Percentiles rank a stretch among this genome's conserved stretches.
These are phyloP conservation scores for Tricholauxania praeusta DNA, from an alignment of 2,888 invertebrate species.

Conservation along the genomic window DNA sequence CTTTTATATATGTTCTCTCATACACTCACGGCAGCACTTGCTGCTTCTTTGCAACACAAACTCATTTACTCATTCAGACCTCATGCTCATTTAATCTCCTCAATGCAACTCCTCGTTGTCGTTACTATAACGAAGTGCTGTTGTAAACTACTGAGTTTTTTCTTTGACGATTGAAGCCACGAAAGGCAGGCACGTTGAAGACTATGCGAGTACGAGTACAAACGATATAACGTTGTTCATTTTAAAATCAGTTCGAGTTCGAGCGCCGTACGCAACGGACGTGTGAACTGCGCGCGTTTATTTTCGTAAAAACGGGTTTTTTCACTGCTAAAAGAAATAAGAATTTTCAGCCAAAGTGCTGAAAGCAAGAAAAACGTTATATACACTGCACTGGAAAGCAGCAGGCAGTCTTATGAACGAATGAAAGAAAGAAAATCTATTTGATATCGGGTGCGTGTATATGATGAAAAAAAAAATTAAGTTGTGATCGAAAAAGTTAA, in stretches of 20 bases:
- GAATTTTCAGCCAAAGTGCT: constrained; percentile 49
- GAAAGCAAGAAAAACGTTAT: constrained; percentile 40
- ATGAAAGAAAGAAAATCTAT: constrained; percentile 23
- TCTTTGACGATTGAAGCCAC: no score
- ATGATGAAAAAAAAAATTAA: constrained; percentile 33
- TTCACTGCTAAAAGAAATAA: constrained; percentile 40
- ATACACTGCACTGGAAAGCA: constrained; percentile 21
- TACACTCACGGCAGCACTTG: no score
- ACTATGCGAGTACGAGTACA: constrained; percentile 29
- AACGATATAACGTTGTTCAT: constrained; percentile 42
- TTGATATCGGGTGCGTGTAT: constrained; percentile 12
- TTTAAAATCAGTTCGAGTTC: constrained; percentile 67
- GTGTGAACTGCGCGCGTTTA: constrained; percentile 61
- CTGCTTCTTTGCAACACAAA: no score
- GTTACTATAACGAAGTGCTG: constrained; percentile 14
- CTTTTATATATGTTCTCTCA: no score
- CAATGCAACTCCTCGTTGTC: not conserved
- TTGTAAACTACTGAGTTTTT: no score
- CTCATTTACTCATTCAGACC: no score
- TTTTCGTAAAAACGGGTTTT: constrained; percentile 52
- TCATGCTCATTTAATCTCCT: not conserved
- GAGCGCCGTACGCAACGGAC: constrained; percentile 64
- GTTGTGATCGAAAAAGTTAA: no score
- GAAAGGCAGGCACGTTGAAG: no score
- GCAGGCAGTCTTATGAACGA: constrained; percentile 27